Percentiles rank a stretch among this genome's conserved stretches.
phyloP scores from a whole-genome alignment of 2,113 vertebrate genomes.

The Perca schrenkii region DNA sequence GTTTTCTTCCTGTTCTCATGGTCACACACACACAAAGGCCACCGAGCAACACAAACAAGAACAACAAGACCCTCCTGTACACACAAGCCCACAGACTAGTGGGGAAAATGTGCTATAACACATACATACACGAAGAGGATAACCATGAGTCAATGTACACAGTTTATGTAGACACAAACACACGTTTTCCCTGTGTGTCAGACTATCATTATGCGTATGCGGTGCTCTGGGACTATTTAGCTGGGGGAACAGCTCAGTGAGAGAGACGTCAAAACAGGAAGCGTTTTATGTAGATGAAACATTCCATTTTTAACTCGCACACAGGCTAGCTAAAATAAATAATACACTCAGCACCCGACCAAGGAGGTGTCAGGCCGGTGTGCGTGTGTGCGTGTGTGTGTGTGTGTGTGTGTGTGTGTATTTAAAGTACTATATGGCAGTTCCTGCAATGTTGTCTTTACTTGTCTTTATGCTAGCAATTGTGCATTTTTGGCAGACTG shows the following conservation, averaged over 20 bases:
- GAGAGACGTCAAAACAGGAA: conserved; percentile 82
- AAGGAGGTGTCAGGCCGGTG: conserved; percentile 37
- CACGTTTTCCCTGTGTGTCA: conserved; percentile 34
- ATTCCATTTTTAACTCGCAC: conserved; percentile 84
- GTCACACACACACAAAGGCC: conserved; percentile 3
- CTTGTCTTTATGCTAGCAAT: conserved; percentile 3
- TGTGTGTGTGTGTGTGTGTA: conserved; percentile 32
- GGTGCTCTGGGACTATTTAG: conserved; percentile 67
- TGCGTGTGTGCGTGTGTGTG: conserved; percentile 22
- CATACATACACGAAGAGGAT: neutral
- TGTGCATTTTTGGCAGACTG: neutral
- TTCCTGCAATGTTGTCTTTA: conserved; percentile 29
- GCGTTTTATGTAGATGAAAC: conserved; percentile 82
- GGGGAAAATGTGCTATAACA: conserved; percentile 19
- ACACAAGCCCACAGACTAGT: neutral
- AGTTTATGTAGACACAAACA: conserved; percentile 42
- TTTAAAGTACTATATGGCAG: conserved; percentile 24
- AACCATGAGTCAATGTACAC: conserved; percentile 6
- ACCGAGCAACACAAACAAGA: conserved; percentile 15
- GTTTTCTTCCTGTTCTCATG: conserved; percentile 28
- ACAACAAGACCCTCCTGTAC: neutral
- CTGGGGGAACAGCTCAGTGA: conserved; percentile 52
- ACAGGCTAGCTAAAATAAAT: conserved; percentile 75
- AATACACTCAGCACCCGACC: conserved; percentile 53
- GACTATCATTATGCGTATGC: conserved; percentile 48